These are phyloP conservation scores for Gymnogyps californianus DNA, from an alignment of 2,113 vertebrate genomes.

Conservation along the genomic window DNA sequence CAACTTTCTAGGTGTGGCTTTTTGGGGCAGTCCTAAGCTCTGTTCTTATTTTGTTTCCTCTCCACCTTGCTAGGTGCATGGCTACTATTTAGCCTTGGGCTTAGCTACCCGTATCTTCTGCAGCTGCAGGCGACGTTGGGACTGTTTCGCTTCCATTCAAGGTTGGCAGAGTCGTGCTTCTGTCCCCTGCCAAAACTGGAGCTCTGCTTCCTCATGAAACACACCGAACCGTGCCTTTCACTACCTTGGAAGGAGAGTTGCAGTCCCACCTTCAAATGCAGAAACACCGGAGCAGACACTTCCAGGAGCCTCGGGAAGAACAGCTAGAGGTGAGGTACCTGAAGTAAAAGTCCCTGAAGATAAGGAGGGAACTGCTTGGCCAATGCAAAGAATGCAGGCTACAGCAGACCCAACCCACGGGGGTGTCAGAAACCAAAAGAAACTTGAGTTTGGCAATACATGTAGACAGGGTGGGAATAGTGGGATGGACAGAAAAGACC, in stretches of 20 bases:
- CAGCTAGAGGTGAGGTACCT: background rate
- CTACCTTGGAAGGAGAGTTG: background rate
- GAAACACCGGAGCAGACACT: background rate
- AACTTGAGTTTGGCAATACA: background rate
- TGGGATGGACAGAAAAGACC: background rate
- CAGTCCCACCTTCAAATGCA: background rate
- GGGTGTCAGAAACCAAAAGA: background rate
- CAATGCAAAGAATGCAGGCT: background rate
- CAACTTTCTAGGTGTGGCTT: background rate
- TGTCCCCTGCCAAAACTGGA: background rate
- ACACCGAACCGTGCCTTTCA: background rate
- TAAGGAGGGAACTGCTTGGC: background rate
- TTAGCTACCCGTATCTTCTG: background rate
- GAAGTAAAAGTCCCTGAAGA: background rate
- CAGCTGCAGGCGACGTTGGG: accelerated
- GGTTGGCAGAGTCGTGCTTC: background rate
- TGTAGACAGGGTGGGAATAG: background rate
- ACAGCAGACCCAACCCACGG: accelerated
- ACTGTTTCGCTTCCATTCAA: background rate
- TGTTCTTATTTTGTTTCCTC: background rate
- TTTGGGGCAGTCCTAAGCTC: background rate
- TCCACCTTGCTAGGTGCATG: background rate
- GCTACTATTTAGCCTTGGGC: background rate
- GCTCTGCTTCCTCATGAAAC: background rate
- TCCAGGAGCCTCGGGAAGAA: background rate